Evolutionary conservation across 1,140 invertebrate genomes (phyloP).

Genomic region (Fopius arisanus): DNA sequence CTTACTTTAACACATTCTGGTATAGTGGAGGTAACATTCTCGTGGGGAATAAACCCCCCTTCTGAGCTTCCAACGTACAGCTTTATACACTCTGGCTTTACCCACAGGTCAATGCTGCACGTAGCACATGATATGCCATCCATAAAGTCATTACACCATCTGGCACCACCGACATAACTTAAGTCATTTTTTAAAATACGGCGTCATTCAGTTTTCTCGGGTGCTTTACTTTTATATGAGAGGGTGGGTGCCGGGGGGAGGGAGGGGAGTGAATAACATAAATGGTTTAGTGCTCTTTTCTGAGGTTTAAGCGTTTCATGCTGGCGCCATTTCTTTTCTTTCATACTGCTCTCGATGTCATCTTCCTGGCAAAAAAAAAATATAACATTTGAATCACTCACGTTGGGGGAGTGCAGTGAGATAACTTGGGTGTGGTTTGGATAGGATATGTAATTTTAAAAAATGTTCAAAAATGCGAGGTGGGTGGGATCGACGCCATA

Average conservation of each 20-base stretch:
- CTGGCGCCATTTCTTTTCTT: no score
- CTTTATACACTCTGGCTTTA: neutral
- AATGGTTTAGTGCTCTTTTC: neutral
- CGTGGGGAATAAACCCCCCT: neutral
- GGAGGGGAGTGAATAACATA: neutral
- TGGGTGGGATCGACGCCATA: no score
- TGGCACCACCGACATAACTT: neutral
- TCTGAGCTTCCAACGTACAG: neutral
- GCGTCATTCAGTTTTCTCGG: neutral
- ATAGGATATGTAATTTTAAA: no score
- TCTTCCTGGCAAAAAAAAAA: no score
- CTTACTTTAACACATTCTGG: neutral
- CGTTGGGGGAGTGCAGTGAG: no score
- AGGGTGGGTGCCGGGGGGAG: no score
- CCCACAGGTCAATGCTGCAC: constrained; percentile 5
- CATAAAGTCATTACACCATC: constrained; percentile 6
- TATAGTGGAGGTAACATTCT: neutral
- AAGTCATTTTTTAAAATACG: neutral
- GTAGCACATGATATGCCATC: constrained; percentile 3
- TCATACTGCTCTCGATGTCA: no score
- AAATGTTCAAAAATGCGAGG: no score
- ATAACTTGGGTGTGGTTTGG: no score
- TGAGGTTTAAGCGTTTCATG: neutral
- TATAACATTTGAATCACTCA: no score
- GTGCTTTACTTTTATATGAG: neutral